Conservation (phyloP, 2,888 invertebrate species). For the Agonum fuliginosum region DNA sequence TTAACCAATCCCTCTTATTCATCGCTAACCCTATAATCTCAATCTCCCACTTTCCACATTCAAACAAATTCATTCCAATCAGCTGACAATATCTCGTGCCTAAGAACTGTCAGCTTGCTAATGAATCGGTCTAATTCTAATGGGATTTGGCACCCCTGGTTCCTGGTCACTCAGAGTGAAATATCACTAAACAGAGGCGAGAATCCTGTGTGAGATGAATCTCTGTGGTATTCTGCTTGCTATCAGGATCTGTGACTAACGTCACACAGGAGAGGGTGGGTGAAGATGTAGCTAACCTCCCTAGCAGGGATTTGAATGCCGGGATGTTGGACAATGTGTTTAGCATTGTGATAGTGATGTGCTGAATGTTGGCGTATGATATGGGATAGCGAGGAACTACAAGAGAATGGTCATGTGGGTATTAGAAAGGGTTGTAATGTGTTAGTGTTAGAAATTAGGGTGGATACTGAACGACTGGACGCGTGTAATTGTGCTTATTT, state of each 20-base stretch:
- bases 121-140: neutral
- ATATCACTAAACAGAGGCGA: conserved; percentile 2
- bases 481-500: too few relatives aligned
- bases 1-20: neutral
- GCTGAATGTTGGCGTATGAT: neutral
- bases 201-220: neutral
- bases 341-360: neutral
- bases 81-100: neutral
- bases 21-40: neutral
- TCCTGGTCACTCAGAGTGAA: neutral
- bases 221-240: neutral
- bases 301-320: neutral
- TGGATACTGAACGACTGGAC: too few relatives aligned
- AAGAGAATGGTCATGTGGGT: too few relatives aligned
- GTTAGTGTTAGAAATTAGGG: too few relatives aligned
- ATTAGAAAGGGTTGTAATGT: too few relatives aligned
- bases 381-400: neutral
- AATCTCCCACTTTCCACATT: neutral
- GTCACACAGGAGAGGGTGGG: neutral
- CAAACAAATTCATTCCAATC: neutral
- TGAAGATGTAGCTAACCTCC: neutral
- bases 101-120: neutral
- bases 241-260: neutral
- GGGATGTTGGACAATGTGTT: neutral
- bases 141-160: neutral